These are phyloP conservation scores for Drosophila orosa DNA, from an alignment of 1,140 invertebrate species.

Conservation along the genomic window DNA sequence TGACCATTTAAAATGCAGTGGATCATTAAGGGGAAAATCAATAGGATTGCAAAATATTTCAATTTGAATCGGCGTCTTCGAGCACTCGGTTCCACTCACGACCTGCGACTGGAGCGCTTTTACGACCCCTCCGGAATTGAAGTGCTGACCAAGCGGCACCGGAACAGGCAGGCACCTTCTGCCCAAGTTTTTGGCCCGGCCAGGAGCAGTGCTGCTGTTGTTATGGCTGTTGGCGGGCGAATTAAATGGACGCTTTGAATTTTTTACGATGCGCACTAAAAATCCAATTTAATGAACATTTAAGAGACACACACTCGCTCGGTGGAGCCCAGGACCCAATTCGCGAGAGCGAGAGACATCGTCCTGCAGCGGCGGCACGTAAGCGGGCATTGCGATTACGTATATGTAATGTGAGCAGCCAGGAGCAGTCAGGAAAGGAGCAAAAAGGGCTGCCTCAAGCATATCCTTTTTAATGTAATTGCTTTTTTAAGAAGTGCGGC, in stretches of 20 bases:
- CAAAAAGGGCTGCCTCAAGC: conserved; percentile 74
- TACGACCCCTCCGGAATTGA: conserved; percentile 62
- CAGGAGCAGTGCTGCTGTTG: conserved; percentile 41
- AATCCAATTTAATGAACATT: conserved; percentile 84
- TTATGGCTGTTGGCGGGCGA: conserved; percentile 63
- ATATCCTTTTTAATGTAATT: conserved; percentile 84
- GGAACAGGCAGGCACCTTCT: conserved; percentile 44
- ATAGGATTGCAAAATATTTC: conserved; percentile 77
- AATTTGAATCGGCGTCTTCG: conserved; percentile 61
- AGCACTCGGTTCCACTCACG: conserved; percentile 22
- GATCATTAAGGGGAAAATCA: conserved; percentile 77
- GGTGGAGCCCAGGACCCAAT: conserved; percentile 13
- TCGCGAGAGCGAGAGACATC: conserved; percentile 4
- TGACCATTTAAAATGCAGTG: conserved; percentile 68
- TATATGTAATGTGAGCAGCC: conserved; percentile 71
- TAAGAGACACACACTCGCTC: conserved; percentile 77
- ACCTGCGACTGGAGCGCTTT: conserved; percentile 52
- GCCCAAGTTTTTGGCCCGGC: conserved; percentile 34
- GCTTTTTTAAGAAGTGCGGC: conserved; percentile 82
- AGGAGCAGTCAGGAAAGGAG: conserved; percentile 32
- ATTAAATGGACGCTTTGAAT: conserved; percentile 82
- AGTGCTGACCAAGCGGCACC: conserved; percentile 57
- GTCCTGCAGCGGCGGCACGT: conserved; percentile 56
- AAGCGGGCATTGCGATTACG: conserved; percentile 73
- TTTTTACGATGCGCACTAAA: conserved; percentile 84